A percentile compares a stretch with the other conserved stretches of the same genome.
Conservation (phyloP, 1,140 invertebrate genomes). For the Harlomillsia oculata region DNA sequence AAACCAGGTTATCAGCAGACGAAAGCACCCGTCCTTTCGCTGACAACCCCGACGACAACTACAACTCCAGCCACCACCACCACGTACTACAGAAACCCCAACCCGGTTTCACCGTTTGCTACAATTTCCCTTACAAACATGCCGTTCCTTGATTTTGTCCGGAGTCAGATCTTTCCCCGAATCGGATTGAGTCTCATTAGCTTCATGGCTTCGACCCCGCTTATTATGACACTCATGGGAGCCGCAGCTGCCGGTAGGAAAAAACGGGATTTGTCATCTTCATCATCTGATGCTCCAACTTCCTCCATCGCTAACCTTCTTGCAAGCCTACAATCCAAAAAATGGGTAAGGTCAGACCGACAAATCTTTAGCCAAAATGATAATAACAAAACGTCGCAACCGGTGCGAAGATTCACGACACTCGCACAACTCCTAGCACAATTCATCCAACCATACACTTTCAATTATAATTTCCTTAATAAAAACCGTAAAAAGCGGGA, state of each 20-base stretch:
- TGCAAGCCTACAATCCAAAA: too few species aligned
- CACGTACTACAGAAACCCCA: slow-evolving; percentile 30
- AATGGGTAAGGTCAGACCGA: too few species aligned
- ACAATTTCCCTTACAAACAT: slow-evolving; percentile 24
- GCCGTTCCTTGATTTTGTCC: slow-evolving; percentile 31
- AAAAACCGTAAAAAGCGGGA: too few species aligned
- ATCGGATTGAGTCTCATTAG: slow-evolving; percentile 30
- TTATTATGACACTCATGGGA: slow-evolving; percentile 26
- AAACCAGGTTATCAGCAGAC: slow-evolving; percentile 23
- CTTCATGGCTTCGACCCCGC: slow-evolving; percentile 30
- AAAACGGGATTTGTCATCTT: slow-evolving; percentile 17
- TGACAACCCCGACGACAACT: slow-evolving; percentile 35
- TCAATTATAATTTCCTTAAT: too few species aligned
- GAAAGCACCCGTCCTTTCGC: slow-evolving; percentile 12
- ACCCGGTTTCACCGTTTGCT: slow-evolving; percentile 4
- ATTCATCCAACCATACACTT: too few species aligned
- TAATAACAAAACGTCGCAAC: too few species aligned
- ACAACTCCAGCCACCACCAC: slow-evolving; percentile 25
- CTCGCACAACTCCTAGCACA: too few species aligned
- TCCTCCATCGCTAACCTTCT: too few species aligned
- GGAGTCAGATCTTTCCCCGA: slow-evolving; percentile 30
- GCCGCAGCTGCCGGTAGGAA: slow-evolving; percentile 19
- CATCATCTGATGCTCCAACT: too few species aligned
- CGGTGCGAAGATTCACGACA: too few species aligned
- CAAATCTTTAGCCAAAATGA: too few species aligned